Conservation (phyloP, 2,888 invertebrate genomes). For the Atethmia centrago region DNA sequence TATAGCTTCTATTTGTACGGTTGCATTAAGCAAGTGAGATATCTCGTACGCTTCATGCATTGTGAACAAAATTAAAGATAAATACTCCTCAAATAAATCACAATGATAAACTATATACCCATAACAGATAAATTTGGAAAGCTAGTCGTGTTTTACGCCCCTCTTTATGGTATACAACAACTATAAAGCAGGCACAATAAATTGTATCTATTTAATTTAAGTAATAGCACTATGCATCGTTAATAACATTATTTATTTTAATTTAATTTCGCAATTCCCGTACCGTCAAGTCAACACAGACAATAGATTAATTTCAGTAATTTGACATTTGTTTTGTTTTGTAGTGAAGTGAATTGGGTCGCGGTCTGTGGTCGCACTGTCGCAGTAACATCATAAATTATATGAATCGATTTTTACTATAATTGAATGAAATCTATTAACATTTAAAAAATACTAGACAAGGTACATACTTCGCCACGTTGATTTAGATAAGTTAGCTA, state of each 20-base stretch:
- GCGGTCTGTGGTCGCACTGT: not conserved
- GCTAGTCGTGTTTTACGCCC: not conserved
- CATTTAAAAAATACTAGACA: too few species aligned
- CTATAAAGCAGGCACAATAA: not conserved
- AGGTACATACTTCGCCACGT: too few species aligned
- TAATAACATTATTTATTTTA: not conserved
- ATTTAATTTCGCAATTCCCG: conserved; percentile 8
- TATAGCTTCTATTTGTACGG: conserved; percentile 97
- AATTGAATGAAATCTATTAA: too few species aligned
- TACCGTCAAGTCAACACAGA: conserved; percentile 45
- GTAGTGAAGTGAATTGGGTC: conserved; percentile 2
- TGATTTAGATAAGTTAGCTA: too few species aligned
- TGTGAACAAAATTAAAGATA: conserved; percentile 44
- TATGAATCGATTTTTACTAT: not conserved
- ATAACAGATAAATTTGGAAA: conserved; percentile 18
- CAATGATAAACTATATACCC: conserved; percentile 31
- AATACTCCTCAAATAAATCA: conserved; percentile 1
- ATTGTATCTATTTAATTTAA: not conserved
- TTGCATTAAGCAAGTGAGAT: conserved; percentile 95
- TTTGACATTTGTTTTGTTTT: conserved; percentile 44
- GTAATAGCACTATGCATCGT: not conserved
- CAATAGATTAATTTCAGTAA: conserved; percentile 10
- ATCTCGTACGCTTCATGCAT: conserved; percentile 97
- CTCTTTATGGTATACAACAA: not conserved
- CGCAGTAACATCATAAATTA: too few species aligned